These are phyloP conservation scores for Tokudaia muenninki DNA, from an alignment of 2,797 vertebrate genomes.

Conservation along the genomic window DNA sequence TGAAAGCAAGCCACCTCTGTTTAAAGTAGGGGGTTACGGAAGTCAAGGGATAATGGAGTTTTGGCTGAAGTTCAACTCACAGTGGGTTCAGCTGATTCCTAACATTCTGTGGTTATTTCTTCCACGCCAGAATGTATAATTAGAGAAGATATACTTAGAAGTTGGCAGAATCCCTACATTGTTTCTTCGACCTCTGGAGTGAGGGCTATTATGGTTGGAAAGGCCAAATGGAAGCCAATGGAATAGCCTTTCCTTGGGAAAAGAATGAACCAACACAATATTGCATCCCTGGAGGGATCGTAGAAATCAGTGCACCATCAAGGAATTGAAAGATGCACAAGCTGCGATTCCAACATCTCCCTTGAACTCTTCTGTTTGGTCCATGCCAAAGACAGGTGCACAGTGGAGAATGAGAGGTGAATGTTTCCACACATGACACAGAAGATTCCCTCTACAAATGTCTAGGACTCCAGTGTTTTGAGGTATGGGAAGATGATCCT, in stretches of 20 bases:
- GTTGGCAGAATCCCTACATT: background rate
- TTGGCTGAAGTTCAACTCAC: background rate
- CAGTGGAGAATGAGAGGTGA: background rate
- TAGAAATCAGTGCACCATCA: background rate
- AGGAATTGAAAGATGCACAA: background rate
- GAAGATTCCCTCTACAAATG: background rate
- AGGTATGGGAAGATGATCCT: background rate
- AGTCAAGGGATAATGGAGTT: background rate
- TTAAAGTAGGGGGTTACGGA: background rate
- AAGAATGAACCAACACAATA: background rate
- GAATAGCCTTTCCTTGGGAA: background rate
- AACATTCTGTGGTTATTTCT: background rate
- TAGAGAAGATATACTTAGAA: background rate
- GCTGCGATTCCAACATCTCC: background rate
- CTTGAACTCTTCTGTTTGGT: background rate
- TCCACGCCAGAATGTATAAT: background rate
- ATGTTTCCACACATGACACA: background rate
- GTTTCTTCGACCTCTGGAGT: background rate
- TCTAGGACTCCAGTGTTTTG: background rate
- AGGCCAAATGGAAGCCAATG: background rate
- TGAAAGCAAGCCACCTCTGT: background rate
- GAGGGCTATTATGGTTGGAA: background rate
- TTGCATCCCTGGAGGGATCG: background rate
- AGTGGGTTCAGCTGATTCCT: background rate
- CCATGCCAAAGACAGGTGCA: background rate